A percentile compares a stretch with the other conserved stretches of the same genome.
phyloP scores from a whole-genome alignment of 2,797 vertebrate genomes.

The Margarornis squamiger region DNA sequence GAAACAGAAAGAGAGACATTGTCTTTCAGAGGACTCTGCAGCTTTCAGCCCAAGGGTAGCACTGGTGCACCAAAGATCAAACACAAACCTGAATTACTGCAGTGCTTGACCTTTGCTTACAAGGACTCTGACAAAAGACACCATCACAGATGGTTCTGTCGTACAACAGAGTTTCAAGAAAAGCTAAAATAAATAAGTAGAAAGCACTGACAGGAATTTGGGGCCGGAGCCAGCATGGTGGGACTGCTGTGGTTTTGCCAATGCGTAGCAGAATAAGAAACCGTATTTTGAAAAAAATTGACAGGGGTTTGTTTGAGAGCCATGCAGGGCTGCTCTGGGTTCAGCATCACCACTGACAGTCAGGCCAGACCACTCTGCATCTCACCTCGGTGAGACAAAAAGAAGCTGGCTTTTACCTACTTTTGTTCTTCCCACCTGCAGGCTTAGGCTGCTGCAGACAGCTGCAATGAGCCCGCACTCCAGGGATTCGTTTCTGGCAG shows the following conservation, averaged over 20 bases:
- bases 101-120: background rate
- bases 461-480: background rate
- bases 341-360: background rate
- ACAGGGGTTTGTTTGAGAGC: background rate
- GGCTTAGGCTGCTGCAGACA: background rate
- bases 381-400: background rate
- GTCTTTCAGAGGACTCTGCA: background rate
- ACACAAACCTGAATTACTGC: background rate
- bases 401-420: background rate
- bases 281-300: background rate
- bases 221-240: background rate
- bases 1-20: background rate
- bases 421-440: background rate
- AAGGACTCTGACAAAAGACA: background rate
- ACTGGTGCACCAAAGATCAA: background rate
- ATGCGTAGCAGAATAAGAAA: background rate
- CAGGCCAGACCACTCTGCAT: background rate
- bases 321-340: background rate
- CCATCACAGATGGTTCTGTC: background rate
- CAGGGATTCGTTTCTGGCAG: background rate
- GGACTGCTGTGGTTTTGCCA: background rate
- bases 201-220: background rate
- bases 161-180: background rate
- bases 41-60: background rate
- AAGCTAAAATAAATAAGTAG: background rate